Evolutionary conservation across 2,888 invertebrate genomes (phyloP).

Genomic region (Philonicus albiceps): DNA sequence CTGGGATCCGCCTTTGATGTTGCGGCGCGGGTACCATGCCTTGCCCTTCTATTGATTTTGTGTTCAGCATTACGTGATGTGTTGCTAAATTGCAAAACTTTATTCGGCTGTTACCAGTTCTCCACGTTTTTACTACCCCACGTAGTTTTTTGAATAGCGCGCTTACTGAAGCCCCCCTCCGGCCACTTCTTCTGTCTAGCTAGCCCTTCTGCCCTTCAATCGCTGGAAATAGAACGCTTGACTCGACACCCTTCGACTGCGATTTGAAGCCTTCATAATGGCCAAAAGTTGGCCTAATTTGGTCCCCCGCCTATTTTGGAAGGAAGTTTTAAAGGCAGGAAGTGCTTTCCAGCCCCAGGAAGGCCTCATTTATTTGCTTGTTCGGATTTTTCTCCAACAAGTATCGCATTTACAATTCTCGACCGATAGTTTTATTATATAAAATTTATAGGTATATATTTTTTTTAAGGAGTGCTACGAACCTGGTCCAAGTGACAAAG

Average conservation of each 20-base stretch:
- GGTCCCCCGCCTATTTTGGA: not conserved
- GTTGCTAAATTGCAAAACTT: slow-evolving; percentile 39
- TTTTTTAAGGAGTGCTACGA: not conserved
- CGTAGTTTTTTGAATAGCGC: not conserved
- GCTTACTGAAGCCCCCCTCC: not conserved
- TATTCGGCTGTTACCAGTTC: slow-evolving; percentile 15
- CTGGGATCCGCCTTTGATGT: not conserved
- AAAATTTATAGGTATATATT: no score
- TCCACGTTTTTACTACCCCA: not conserved
- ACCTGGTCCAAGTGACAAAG: not conserved
- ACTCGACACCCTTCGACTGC: slow-evolving; percentile 32
- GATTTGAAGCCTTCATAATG: slow-evolving; percentile 23
- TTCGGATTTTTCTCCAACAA: not conserved
- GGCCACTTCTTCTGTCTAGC: not conserved
- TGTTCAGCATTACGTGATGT: slow-evolving; percentile 17
- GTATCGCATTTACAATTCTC: not conserved
- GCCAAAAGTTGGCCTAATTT: slow-evolving; percentile 10
- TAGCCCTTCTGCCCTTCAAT: not conserved
- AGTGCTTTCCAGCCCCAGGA: slow-evolving; percentile 13
- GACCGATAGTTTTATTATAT: not conserved
- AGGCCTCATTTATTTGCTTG: slow-evolving; percentile 28
- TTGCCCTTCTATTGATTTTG: slow-evolving; percentile 34
- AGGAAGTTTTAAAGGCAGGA: slow-evolving; percentile 3
- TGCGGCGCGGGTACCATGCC: not conserved
- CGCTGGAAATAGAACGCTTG: slow-evolving; percentile 21